Evolutionary conservation across 2,888 invertebrate species (phyloP).

Genomic region (Epinotia bilunana): DNA sequence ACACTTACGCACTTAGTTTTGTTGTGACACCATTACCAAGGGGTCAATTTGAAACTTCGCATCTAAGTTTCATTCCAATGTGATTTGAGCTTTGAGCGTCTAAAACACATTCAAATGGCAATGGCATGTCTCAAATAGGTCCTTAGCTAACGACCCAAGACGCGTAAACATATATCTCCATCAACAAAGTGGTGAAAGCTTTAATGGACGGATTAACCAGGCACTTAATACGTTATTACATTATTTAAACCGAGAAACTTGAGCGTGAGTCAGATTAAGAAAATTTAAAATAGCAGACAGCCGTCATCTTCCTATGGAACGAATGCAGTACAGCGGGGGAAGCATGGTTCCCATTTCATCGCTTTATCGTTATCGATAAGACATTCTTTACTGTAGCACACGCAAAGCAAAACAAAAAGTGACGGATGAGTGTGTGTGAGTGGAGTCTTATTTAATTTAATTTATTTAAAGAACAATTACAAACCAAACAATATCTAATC

Average conservation of each 20-base stretch:
- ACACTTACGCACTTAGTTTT: neutral
- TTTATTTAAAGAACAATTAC: too few species aligned
- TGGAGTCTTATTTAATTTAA: too few species aligned
- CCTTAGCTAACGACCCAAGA: neutral
- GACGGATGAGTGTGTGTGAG: too few species aligned
- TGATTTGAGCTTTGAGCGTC: neutral
- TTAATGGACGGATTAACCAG: constrained; percentile 12
- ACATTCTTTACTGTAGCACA: too few species aligned
- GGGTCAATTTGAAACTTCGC: neutral
- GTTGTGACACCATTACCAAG: neutral
- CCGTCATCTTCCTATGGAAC: neutral
- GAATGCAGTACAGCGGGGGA: too few species aligned
- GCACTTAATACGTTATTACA: neutral
- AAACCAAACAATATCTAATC: too few species aligned
- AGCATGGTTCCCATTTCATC: too few species aligned
- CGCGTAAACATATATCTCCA: constrained; percentile 10
- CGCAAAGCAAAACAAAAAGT: too few species aligned
- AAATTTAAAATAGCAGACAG: neutral
- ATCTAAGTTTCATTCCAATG: neutral
- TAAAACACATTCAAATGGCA: neutral
- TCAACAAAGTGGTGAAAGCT: neutral
- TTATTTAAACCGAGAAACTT: neutral
- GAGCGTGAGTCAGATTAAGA: neutral
- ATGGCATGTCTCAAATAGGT: too few species aligned
- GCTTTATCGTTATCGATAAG: too few species aligned